phyloP scores from a whole-genome alignment of 2,797 vertebrate species.

The Myotis myotis region DNA sequence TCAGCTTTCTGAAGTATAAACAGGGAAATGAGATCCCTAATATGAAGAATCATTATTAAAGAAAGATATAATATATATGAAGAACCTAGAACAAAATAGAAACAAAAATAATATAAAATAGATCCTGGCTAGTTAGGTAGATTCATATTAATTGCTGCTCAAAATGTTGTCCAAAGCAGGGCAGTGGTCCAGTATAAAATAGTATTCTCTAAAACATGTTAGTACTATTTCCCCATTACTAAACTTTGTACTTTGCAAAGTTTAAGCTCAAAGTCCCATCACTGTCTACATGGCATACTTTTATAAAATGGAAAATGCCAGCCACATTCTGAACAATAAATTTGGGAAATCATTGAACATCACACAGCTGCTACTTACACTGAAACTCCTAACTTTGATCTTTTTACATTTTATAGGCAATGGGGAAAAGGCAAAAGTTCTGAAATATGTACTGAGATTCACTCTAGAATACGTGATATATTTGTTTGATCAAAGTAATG shows the following conservation, averaged over 20 bases:
- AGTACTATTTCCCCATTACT: neutral
- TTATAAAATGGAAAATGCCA: constrained; percentile 1
- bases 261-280: neutral
- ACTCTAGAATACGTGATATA: neutral
- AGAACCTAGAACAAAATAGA: neutral
- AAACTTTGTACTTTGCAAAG: neutral
- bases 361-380: neutral
- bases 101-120: neutral
- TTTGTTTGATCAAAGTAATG: neutral
- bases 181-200: neutral
- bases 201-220: neutral
- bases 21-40: neutral
- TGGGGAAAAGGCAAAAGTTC: neutral
- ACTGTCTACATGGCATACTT: neutral
- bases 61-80: neutral
- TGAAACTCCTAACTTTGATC: neutral
- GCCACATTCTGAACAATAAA: neutral
- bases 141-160: neutral
- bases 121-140: neutral
- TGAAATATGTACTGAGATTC: constrained; percentile 7
- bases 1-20: neutral
- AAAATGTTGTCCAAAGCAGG: neutral
- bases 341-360: neutral
- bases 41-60: neutral
- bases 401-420: neutral